These are phyloP conservation scores for Heteromurus nitidus DNA, from an alignment of 2,888 invertebrate genomes.

Conservation along the genomic window DNA sequence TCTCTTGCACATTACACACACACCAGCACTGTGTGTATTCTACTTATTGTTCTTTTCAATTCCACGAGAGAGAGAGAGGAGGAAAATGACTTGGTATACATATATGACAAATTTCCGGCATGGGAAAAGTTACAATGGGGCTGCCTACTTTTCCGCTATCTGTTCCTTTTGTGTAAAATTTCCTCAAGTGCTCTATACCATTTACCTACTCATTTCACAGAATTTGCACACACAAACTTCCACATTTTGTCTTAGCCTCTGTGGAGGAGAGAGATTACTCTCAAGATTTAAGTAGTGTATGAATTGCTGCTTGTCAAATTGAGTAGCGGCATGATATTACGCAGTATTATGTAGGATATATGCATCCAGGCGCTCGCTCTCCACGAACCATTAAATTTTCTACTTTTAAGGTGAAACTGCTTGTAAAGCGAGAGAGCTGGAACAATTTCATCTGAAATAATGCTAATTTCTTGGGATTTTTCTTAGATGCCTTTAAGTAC, in stretches of 20 bases:
- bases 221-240: background rate
- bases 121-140: constrained; percentile 27
- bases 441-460: background rate
- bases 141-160: constrained; percentile 24
- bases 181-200: constrained; percentile 1
- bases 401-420: constrained; percentile 8
- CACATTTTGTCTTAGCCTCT: no score
- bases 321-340: no score
- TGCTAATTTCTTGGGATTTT: background rate
- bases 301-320: no score
- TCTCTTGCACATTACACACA: no score
- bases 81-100: constrained; percentile 11
- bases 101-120: constrained; percentile 48
- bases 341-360: no score
- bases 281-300: constrained; percentile 17
- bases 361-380: no score
- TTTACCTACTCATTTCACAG: background rate
- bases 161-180: constrained; percentile 28
- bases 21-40: background rate
- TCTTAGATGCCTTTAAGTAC: no score
- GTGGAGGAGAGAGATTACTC: no score
- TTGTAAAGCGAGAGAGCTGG: constrained; percentile 6
- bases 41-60: constrained; percentile 29
- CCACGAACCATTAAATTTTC: no score
- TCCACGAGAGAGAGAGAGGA: background rate